Evolutionary conservation across 92 coral and sea anemone species (phyloP).

Genomic region (Epizoanthus rinbou): DNA sequence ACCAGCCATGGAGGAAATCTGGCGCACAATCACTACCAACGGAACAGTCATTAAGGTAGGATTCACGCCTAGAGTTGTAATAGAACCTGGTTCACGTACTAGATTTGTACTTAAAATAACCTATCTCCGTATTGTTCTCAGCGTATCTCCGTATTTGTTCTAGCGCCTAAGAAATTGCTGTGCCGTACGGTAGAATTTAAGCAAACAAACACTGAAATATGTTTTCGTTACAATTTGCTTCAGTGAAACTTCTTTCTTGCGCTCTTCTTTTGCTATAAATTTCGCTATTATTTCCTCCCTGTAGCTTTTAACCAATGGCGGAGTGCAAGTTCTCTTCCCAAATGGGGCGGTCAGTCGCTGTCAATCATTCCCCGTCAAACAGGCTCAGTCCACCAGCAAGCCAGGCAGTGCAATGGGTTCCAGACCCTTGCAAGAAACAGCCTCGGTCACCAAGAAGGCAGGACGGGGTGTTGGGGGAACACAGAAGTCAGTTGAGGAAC

Average conservation of each 20-base stretch:
- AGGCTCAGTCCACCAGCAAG: conserved; percentile 56
- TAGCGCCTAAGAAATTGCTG: no score
- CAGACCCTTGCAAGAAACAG: conserved; percentile 62
- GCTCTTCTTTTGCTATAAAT: not conserved
- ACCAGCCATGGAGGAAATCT: conserved; percentile 82
- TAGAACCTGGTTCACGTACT: no score
- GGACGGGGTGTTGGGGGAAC: conserved; percentile 54
- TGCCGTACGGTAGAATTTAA: no score
- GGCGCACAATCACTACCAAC: conserved; percentile 82
- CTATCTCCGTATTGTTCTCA: no score
- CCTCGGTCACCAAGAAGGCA: conserved; percentile 51
- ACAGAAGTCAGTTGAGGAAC: conserved; percentile 81
- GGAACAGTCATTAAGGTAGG: conserved; percentile 86
- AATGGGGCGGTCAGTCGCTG: conserved; percentile 90
- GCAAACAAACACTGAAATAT: not conserved
- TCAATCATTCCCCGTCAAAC: conserved; percentile 68
- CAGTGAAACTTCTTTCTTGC: no score
- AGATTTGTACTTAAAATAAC: no score
- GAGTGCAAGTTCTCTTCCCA: conserved; percentile 88
- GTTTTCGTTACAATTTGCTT: no score
- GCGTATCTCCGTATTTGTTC: no score
- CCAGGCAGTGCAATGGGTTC: conserved; percentile 59
- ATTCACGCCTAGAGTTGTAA: no score
- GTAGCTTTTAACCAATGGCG: conserved; percentile 74
- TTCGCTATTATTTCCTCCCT: not conserved